Evolutionary conservation across 2,113 vertebrate species (phyloP).

Genomic region (Anser cygnoides): DNA sequence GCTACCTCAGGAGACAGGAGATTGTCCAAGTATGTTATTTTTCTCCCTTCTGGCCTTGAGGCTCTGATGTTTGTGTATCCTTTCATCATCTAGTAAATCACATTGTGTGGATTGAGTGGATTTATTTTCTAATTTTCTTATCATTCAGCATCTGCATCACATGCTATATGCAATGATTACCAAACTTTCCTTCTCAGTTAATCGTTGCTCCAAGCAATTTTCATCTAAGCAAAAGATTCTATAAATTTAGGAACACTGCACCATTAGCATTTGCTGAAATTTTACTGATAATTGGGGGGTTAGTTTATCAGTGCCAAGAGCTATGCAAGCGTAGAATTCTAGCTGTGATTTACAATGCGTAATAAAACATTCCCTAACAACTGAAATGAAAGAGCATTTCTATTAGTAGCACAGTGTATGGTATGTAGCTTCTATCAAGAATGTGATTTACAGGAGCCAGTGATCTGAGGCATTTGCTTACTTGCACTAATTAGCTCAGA

Average conservation of each 20-base stretch:
- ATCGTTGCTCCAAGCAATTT: constrained; percentile 20
- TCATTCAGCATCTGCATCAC: not conserved
- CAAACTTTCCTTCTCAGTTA: not conserved
- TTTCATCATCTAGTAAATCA: not conserved
- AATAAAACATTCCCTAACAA: not conserved
- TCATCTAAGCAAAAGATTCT: constrained; percentile 1
- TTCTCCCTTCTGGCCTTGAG: not conserved
- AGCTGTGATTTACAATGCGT: constrained; percentile 28
- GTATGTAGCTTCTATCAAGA: not conserved
- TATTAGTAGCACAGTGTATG: not conserved
- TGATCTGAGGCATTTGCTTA: not conserved
- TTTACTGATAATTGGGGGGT: not conserved
- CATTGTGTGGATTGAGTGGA: not conserved
- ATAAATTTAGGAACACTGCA: not conserved
- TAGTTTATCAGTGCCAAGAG: constrained; percentile 4
- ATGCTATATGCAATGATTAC: not conserved
- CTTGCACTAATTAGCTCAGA: not conserved
- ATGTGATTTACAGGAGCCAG: not conserved
- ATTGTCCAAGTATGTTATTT: not conserved
- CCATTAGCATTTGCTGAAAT: not conserved
- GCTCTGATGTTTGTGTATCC: not conserved
- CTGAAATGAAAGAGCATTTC: not conserved
- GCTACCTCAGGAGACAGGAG: not conserved
- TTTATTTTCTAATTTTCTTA: constrained; percentile 1
- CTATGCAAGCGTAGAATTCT: not conserved